A percentile compares a stretch with the other conserved stretches of the same genome.
Conservation (phyloP, 2,113 vertebrate genomes). For the Mesocricetus auratus region DNA sequence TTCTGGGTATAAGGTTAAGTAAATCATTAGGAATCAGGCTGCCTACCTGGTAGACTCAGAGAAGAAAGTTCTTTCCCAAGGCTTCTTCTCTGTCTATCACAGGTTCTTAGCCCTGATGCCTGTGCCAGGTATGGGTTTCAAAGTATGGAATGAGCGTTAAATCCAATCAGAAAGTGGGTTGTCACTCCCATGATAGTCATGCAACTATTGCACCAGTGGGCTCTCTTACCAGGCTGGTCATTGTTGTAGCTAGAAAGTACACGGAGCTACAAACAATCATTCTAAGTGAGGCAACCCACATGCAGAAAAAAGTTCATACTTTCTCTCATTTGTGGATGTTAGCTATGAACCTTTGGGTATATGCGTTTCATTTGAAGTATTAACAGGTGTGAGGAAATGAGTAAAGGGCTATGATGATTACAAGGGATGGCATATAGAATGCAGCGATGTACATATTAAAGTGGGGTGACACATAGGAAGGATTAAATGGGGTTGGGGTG, state of each 20-base stretch:
- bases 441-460: background rate
- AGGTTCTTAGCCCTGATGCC: background rate
- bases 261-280: background rate
- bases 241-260: background rate
- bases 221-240: background rate
- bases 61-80: background rate
- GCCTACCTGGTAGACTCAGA: background rate
- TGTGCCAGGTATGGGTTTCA: background rate
- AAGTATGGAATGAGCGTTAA: background rate
- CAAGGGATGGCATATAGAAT: background rate
- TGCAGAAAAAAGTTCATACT: background rate
- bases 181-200: background rate
- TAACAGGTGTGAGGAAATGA: background rate
- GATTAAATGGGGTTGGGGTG: background rate
- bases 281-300: background rate
- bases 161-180: background rate
- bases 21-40: background rate
- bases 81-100: background rate
- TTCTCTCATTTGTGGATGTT: no score
- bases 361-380: background rate
- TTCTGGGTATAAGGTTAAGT: background rate
- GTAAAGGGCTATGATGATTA: background rate
- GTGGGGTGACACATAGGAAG: background rate
- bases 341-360: background rate
- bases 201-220: no score